Evolutionary conservation across 64 coral and sea anemone species (phyloP).

Genomic region (Porites australiensis): DNA sequence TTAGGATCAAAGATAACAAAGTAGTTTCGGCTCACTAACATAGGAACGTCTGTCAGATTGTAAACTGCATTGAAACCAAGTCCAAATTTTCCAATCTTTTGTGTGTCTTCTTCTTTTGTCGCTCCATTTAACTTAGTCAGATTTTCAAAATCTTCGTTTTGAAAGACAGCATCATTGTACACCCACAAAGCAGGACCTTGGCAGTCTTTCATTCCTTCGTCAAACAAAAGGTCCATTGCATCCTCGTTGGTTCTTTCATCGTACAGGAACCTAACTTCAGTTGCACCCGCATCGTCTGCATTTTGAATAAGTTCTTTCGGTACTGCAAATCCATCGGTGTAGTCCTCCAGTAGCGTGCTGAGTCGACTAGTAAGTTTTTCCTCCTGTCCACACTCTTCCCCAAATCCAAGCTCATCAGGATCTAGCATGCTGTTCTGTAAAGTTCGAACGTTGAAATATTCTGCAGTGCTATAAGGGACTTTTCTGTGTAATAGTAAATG

Average conservation of each 20-base stretch:
- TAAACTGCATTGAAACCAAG: slow-evolving; percentile 93
- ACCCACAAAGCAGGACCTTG: slow-evolving; percentile 90
- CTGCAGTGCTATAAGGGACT: slow-evolving; percentile 61
- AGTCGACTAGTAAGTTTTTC: slow-evolving; percentile 11
- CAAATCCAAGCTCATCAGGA: slow-evolving; percentile 75
- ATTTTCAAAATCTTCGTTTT: slow-evolving; percentile 87
- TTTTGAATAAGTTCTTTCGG: slow-evolving; percentile 97
- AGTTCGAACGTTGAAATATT: slow-evolving; percentile 76
- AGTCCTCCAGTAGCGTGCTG: background rate
- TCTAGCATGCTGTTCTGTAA: slow-evolving; percentile 75
- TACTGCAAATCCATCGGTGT: slow-evolving; percentile 80
- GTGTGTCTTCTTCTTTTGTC: slow-evolving; percentile 77
- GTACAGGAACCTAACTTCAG: slow-evolving; percentile 76
- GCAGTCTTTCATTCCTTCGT: slow-evolving; percentile 76
- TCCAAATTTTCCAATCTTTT: slow-evolving; percentile 87
- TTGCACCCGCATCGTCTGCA: slow-evolving; percentile 91
- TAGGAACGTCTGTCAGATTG: slow-evolving; percentile 88
- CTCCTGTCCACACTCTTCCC: slow-evolving; percentile 1
- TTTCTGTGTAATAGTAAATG: slow-evolving; percentile 69
- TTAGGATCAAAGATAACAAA: slow-evolving; percentile 84
- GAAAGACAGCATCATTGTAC: slow-evolving; percentile 52
- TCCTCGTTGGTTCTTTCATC: slow-evolving; percentile 83
- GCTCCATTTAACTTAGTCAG: slow-evolving; percentile 80
- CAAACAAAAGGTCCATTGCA: slow-evolving; percentile 59
- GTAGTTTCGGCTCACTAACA: slow-evolving; percentile 80